Evolutionary conservation across 2,797 vertebrate genomes (phyloP).

Genomic region (Valencia hispanica): DNA sequence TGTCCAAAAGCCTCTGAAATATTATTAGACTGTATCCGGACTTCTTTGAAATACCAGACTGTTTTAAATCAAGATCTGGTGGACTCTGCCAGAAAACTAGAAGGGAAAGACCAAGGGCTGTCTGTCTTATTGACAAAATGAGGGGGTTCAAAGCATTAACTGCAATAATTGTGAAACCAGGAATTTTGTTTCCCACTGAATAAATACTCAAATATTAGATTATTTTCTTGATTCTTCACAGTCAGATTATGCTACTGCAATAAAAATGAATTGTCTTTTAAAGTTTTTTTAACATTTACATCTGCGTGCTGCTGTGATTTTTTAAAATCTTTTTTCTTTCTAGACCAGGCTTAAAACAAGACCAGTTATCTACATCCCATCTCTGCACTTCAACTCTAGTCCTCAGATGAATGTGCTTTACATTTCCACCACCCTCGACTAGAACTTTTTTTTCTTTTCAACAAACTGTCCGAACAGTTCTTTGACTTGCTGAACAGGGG

Average conservation of each 20-base stretch:
- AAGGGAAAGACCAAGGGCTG: not conserved
- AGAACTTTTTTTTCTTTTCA: not conserved
- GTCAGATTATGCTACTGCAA: not conserved
- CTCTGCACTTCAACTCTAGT: not conserved
- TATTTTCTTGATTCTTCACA: not conserved
- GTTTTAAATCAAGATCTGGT: not conserved
- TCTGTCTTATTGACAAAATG: not conserved
- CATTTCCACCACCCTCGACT: not conserved
- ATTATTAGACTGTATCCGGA: not conserved
- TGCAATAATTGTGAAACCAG: not conserved
- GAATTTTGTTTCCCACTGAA: not conserved
- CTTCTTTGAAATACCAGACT: not conserved
- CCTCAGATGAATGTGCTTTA: not conserved
- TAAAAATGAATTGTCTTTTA: not conserved
- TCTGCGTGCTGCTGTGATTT: not conserved
- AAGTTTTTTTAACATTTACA: not conserved
- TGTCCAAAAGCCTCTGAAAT: too few species aligned
- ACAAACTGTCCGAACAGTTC: not conserved
- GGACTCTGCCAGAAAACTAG: not conserved
- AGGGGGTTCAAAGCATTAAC: not conserved
- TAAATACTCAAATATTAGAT: not conserved
- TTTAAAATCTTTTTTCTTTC: not conserved
- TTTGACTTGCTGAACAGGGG: constrained; percentile 6
- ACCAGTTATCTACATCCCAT: not conserved
- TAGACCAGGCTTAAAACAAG: not conserved